Base-by-base conservation (phyloP, 1,140 invertebrate species). In the Panulirus ornatus region DNA sequence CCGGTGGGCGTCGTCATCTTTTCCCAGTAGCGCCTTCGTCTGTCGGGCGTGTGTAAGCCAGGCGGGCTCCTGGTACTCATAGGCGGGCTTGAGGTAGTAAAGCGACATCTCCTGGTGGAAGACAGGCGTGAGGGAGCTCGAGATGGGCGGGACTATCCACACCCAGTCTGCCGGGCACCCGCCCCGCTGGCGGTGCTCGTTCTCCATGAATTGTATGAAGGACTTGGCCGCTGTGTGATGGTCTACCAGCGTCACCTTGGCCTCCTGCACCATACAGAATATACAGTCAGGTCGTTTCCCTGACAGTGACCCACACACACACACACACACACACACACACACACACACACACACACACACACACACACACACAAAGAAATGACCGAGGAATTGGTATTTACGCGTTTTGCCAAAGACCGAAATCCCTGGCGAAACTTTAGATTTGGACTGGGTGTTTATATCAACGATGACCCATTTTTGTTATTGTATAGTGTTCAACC, bases 101-200 rank as follows among this genome's bases (percentile, higher is more conserved):
- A 97, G 94, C 2, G 97, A 96, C 97, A 99, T 98, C 94, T 99
- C 98, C 94, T 99, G 98, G 93, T 99, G 98, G 93, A 98, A 99
- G 0, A 99, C 97, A 0, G 97, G 97, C 9, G 97, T 97, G 14
- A 97, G 95, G 2, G 97, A 98, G n/a, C 97, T 96, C 2, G 97
- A 98, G 93, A 98, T 95, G 0, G 98, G 98, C 3, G 98, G 98
- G 3, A 98, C 97, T 84, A 99, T 97, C 98, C 98, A 99, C 34
- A 98, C 96, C 98, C 98, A 99, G 94, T 99, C 98, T 2, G 97
- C 97, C 11, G 95, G 98, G 94, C 98, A 99, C 1, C 98, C 98
- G 84, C 97, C 97, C 92, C 98, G 94, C 30, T 98, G 93, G 92
- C 96, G 95, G 92, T 96, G 96, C 93, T 99, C 98, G 93, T 98